phyloP scores from a whole-genome alignment of 2,797 vertebrate genomes.

The Pteronotus mesoamericanus region DNA sequence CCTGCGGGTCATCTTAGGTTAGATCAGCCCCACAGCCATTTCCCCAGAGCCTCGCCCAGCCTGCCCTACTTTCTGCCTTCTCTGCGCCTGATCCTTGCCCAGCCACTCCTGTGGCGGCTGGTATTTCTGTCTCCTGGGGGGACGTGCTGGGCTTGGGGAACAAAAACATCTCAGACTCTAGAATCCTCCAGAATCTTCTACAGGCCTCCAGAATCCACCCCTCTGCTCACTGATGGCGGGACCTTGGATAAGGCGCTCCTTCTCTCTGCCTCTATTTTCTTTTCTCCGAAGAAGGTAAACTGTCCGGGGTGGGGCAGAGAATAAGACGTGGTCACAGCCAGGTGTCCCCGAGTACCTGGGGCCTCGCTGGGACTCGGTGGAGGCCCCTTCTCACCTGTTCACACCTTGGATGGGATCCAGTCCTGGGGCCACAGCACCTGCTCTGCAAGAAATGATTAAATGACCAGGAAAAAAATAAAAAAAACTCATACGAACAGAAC shows the following conservation, averaged over 20 bases:
- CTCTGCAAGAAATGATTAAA: neutral
- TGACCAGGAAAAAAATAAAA: neutral
- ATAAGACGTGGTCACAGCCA: fast-evolving
- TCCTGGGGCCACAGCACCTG: neutral
- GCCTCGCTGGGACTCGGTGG: neutral
- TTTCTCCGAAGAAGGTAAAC: neutral
- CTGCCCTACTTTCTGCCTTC: too few species aligned
- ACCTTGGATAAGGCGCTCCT: neutral
- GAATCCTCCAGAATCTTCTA: neutral
- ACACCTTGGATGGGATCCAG: neutral
- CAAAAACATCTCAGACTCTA: neutral
- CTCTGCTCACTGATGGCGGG: neutral
- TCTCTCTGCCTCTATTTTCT: neutral
- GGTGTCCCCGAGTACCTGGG: fast-evolving
- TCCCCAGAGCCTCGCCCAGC: too few species aligned
- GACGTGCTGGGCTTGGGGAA: neutral
- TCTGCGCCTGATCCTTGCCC: neutral
- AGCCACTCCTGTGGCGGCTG: neutral
- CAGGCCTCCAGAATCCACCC: neutral
- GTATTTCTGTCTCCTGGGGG: neutral
- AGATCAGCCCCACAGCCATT: neutral
- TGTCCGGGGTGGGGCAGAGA: too few species aligned
- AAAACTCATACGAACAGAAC: neutral
- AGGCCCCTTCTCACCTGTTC: neutral
- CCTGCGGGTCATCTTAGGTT: neutral